phyloP scores from a whole-genome alignment of 2,888 invertebrate species.

The Plebejus argus region DNA sequence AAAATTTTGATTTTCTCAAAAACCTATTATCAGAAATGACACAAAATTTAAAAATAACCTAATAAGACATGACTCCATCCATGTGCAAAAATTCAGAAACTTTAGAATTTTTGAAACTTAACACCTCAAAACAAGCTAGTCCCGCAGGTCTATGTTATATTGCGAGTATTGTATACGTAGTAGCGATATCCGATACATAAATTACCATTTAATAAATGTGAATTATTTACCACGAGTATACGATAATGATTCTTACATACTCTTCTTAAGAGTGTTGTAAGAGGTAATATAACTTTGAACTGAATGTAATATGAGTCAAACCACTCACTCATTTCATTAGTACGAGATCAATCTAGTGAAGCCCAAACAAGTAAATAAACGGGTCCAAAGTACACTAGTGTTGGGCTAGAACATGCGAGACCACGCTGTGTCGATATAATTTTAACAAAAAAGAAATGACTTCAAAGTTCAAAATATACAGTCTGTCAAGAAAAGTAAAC shows the following conservation, averaged over 20 bases:
- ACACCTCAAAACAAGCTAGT: too few species aligned
- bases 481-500: too few species aligned
- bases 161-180: neutral
- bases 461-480: too few species aligned
- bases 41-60: too few species aligned
- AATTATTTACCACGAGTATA: too few species aligned
- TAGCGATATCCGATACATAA: neutral
- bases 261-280: neutral
- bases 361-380: conserved; percentile 56
- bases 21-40: too few species aligned
- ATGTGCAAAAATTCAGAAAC: too few species aligned
- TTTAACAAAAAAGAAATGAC: neutral
- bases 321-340: neutral
- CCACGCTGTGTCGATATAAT: neutral
- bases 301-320: neutral
- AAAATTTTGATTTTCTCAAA: too few species aligned
- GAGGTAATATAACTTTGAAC: neutral
- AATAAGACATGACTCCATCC: too few species aligned
- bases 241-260: neutral
- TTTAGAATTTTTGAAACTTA: too few species aligned
- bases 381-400: conserved; percentile 64
- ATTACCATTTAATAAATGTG: neutral
- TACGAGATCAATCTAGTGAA: conserved; percentile 57
- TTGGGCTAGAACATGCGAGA: conserved; percentile 41
- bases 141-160: too few species aligned